Percentiles rank a stretch among this genome's conserved stretches.
These are phyloP conservation scores for Bradypodion ventrale DNA, from an alignment of 2,797 vertebrate species.

Conservation along the genomic window DNA sequence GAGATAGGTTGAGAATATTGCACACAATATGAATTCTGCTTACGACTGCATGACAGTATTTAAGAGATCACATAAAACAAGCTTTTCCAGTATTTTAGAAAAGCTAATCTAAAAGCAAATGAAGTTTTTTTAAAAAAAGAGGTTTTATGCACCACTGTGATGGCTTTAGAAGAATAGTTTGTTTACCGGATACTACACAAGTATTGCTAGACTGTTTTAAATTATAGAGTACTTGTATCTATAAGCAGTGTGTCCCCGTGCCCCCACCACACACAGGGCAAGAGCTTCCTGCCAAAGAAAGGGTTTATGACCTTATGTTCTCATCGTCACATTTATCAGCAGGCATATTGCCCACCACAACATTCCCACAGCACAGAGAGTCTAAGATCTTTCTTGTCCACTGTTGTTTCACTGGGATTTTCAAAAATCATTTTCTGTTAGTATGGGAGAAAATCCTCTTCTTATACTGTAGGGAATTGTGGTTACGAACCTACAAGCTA, in stretches of 20 bases:
- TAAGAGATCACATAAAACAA: neutral
- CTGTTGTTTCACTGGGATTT: neutral
- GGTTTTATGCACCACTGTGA: neutral
- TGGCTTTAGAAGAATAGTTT: slow-evolving; percentile 8
- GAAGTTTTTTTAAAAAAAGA: neutral
- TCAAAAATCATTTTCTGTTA: neutral
- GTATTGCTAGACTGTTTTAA: neutral
- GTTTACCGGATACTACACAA: slow-evolving; percentile 17
- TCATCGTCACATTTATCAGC: slow-evolving; percentile 14
- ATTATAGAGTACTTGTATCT: neutral
- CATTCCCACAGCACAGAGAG: slow-evolving; percentile 20
- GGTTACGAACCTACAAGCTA: neutral
- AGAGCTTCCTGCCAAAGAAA: neutral
- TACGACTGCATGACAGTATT: neutral
- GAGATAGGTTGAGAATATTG: neutral
- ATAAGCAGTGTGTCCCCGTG: too few relatives aligned
- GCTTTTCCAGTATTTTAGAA: neutral
- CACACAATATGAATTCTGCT: neutral
- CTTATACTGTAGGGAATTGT: neutral
- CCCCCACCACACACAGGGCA: too few relatives aligned
- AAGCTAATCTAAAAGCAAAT: neutral
- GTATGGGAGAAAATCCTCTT: neutral
- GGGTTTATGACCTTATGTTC: slow-evolving; percentile 31
- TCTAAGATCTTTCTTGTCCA: neutral
- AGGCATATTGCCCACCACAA: slow-evolving; percentile 16